Percentiles rank a stretch among this genome's conserved stretches.
Conservation (phyloP, 2,797 vertebrate species). For the Jordanella pulchra region DNA sequence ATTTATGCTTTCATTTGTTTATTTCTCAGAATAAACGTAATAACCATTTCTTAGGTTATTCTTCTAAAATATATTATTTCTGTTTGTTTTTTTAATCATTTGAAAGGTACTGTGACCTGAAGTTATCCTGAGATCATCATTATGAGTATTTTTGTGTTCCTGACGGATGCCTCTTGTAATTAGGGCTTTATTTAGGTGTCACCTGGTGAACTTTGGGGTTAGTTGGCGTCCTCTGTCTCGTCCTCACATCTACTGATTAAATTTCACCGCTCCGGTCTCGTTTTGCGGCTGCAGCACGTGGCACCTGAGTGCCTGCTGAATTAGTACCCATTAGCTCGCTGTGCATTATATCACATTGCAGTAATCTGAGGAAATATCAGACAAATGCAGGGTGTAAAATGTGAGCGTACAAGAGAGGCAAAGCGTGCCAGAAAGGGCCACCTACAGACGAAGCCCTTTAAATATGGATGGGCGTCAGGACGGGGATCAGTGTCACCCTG, state of each 20-base stretch:
- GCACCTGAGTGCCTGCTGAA: slow-evolving; percentile 54
- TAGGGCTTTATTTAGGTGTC: slow-evolving; percentile 75
- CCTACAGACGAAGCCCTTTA: slow-evolving; percentile 74
- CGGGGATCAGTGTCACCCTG: slow-evolving; percentile 69
- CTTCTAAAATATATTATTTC: too few species aligned
- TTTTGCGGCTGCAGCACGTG: slow-evolving; percentile 57
- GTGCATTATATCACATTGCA: slow-evolving; percentile 73
- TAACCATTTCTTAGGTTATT: too few species aligned
- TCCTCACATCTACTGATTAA: slow-evolving; percentile 64
- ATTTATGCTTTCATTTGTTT: too few species aligned
- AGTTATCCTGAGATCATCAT: too few species aligned
- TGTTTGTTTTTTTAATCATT: too few species aligned
- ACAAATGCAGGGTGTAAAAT: slow-evolving; percentile 56
- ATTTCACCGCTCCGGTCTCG: slow-evolving; percentile 65
- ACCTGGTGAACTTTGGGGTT: slow-evolving; percentile 76
- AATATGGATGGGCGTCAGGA: slow-evolving; percentile 82
- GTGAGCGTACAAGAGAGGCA: slow-evolving; percentile 34
- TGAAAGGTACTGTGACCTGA: too few species aligned
- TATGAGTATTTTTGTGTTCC: background rate
- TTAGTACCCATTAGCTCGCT: slow-evolving; percentile 48
- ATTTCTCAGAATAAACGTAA: too few species aligned
- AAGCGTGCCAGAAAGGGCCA: slow-evolving; percentile 53
- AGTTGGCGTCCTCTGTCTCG: slow-evolving; percentile 74
- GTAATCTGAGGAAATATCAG: slow-evolving; percentile 80
- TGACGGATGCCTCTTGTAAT: slow-evolving; percentile 61